Evolutionary conservation across 2,797 vertebrate genomes (phyloP), one percentile per base, ranked within the genome.

Genomic region (Chelmon rostratus): DNA sequence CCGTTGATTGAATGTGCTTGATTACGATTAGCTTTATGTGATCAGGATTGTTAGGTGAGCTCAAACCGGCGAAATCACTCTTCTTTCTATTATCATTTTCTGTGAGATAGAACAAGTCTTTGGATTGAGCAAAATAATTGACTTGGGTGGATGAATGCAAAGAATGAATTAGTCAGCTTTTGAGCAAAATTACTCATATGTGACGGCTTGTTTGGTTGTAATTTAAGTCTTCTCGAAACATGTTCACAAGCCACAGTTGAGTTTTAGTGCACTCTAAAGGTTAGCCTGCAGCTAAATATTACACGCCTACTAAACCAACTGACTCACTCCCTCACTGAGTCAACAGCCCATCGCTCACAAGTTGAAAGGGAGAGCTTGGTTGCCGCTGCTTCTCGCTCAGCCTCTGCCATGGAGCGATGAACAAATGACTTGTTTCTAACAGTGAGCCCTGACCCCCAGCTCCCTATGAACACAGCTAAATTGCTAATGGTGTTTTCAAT

Each of bases 301-400:
- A 75, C 63, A 81, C 74, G 40, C 40, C 57, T 47, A 57, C 73
- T 57, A 73, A 73, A 65, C 61, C 6, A 46, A 78, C 49, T 68
- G 70, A 82, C 76, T 86, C 74, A 84, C 25, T 68, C 58, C 33
- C 49, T 78, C 40, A 44, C 42, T 68, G 78, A 83, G 72, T 83
- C 80, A 85, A 85, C 63, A 74, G 68, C 62, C 46, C 33, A 49
- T 78, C 40, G 2, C 75, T 88, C 57, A 75, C 35, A 47, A 50
- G 66, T 52, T 61, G 25, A 84, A 79, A 79, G 6, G 12, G 53
- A 69, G 28, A 70, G 40, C 31, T 15, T 21, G 40, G 53, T 38
- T 63, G 18, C 50, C 21, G 73, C 68, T 66, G 59, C 18, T 3
- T 44, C 11, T 56, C 50, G 44, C 50, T 25, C 57, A 15, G 35